Evolutionary conservation across 2,888 invertebrate genomes (phyloP).

Genomic region (Ectemnius continuus): DNA sequence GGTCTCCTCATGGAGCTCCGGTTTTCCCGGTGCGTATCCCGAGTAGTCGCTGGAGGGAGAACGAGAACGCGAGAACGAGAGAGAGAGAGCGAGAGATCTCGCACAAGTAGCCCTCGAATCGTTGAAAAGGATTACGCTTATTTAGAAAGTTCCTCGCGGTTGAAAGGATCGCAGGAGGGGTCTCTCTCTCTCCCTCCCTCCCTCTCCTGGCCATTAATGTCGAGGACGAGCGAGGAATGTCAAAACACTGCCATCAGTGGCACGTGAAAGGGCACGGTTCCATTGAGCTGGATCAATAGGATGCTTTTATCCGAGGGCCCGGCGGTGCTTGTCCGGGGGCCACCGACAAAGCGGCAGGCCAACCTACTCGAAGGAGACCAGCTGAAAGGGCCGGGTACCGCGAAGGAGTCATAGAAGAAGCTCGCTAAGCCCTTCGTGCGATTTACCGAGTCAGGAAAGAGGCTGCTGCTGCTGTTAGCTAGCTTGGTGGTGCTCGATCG

Average conservation of each 20-base stretch:
- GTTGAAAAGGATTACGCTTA: slow-evolving; percentile 53
- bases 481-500: slow-evolving; percentile 39
- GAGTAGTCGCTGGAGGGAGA: too few species aligned
- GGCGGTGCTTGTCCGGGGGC: slow-evolving; percentile 31
- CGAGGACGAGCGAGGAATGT: slow-evolving; percentile 62
- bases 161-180: slow-evolving; percentile 35
- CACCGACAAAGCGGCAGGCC: slow-evolving; percentile 50
- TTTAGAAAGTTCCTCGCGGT: slow-evolving; percentile 41
- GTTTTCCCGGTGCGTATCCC: slow-evolving; percentile 24
- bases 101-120: slow-evolving; percentile 32
- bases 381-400: slow-evolving; percentile 22
- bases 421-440: slow-evolving; percentile 65
- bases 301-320: slow-evolving; percentile 60
- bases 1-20: slow-evolving; percentile 18
- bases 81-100: slow-evolving; percentile 14
- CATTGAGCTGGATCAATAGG: slow-evolving; percentile 66
- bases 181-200: too few species aligned
- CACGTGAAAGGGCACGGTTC: slow-evolving; percentile 61
- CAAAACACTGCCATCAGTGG: slow-evolving; percentile 65
- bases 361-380: slow-evolving; percentile 43
- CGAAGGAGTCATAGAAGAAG: slow-evolving; percentile 38
- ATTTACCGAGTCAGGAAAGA: slow-evolving; percentile 64
- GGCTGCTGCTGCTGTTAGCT: too few species aligned
- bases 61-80: slow-evolving; percentile 22
- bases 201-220: slow-evolving; percentile 40